Base-by-base conservation (phyloP, 2,888 invertebrate genomes). In the Drosophila parthenogenetica region DNA sequence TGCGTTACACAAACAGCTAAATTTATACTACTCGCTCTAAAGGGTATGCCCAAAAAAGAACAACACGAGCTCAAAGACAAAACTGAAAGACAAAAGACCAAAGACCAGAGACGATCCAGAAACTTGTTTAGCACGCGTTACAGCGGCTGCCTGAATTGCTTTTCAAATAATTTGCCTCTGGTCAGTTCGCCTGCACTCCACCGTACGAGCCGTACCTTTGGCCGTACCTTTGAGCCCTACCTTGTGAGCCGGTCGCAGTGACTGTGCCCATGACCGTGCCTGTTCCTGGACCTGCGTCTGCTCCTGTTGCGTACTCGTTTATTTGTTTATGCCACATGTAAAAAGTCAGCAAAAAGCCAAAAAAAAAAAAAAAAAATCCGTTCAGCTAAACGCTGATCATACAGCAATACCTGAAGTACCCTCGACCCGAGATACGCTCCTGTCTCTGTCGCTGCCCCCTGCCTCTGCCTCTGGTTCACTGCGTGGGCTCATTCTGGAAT, bases 111-210 rank as follows among this genome's bases (percentile, higher is more conserved):
- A 29, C 40, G 57, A 57, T 57, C 84, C 61, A 78, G 68, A 85
- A 84, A 88, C 88, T 89, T 89, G 88, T 90, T 88, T 90, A 90
- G 88, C 90, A 90, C 88, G 90, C 90, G 88, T 88, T 90, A 77
- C 90, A 80, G 76, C 87, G 79, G 90, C 88, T 88, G 90, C 90
- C 89, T 84, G 90, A 88, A 74, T 90, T 87, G 84, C 66, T 89
- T 81, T 81, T 88, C 84, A 74, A 83, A 83, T 81, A 73, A 79
- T 89, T 85, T 89, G 79, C 73, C 87, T 83, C 82, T 77, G 86
- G 89, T 77, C 85, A 72, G 71, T 73, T 73, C 62, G 22, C 53
- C 39, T 68, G 37, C 51, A 49, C 46, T 40, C 42, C 59, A 45
- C 48, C 13, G 13, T 17, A 45, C 29, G 16, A 10, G 5, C 25